Conservation (phyloP, 2,113 vertebrate species). For the Myotis brandtii region DNA sequence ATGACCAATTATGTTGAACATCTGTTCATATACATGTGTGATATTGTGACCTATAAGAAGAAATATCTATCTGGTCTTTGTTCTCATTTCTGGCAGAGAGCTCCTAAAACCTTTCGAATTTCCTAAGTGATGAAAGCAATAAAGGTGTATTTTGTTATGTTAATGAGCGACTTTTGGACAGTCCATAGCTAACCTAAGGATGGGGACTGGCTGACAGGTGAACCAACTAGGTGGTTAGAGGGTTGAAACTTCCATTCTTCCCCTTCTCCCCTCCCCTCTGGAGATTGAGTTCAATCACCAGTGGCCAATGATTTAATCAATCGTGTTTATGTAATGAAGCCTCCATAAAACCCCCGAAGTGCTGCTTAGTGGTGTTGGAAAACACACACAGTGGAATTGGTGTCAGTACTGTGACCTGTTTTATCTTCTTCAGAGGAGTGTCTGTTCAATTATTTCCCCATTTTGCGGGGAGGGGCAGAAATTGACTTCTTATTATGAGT, state of each 20-base stretch:
- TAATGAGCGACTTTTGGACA: not conserved
- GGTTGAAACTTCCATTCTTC: not conserved
- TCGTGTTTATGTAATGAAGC: not conserved
- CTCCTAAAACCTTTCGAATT: not conserved
- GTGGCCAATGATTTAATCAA: not conserved
- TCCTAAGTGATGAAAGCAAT: not conserved
- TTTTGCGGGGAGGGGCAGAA: not conserved
- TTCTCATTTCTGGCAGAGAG: not conserved
- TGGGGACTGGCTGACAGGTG: not conserved
- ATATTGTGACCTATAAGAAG: not conserved
- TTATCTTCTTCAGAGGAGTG: not conserved
- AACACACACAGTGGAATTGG: too few relatives aligned
- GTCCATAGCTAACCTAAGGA: not conserved
- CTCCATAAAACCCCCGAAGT: not conserved
- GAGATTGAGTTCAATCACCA: not conserved
- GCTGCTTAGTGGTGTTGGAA: too few relatives aligned
- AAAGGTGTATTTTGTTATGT: not conserved
- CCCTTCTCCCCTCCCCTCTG: not conserved
- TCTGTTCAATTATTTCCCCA: not conserved
- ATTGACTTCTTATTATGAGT: not conserved
- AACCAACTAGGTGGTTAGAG: not conserved
- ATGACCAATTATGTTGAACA: not conserved
- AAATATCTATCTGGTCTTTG: not conserved
- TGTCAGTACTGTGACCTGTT: not conserved
- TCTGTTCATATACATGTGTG: not conserved